Conservation (phyloP, 2,113 vertebrate genomes). For the Etheostoma spectabile region DNA sequence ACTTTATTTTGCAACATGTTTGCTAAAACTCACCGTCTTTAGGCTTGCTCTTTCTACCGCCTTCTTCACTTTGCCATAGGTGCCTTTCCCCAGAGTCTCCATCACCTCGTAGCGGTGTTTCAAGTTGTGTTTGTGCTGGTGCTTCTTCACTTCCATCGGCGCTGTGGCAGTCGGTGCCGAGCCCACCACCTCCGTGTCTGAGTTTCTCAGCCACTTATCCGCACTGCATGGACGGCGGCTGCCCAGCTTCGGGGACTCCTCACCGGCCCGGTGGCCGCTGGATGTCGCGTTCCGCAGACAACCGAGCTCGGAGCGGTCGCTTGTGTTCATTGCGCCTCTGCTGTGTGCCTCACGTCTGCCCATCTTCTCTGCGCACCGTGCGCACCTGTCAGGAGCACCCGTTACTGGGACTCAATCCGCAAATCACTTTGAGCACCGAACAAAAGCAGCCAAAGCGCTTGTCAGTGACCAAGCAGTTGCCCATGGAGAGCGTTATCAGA, state of each 20-base stretch:
- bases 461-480: neutral
- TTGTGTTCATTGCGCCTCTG: slow-evolving; percentile 69
- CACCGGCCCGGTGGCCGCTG: slow-evolving; percentile 41
- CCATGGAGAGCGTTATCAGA: slow-evolving; percentile 9
- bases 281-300: slow-evolving; percentile 65
- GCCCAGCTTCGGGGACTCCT: slow-evolving; percentile 19
- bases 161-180: neutral
- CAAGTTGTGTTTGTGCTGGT: slow-evolving; percentile 87
- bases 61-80: slow-evolving; percentile 87
- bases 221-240: slow-evolving; percentile 1
- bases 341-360: slow-evolving; percentile 75
- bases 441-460: neutral
- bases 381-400: slow-evolving; percentile 55
- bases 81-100: slow-evolving; percentile 86
- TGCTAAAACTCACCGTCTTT: slow-evolving; percentile 78
- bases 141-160: slow-evolving; percentile 82
- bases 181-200: slow-evolving; percentile 18
- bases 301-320: slow-evolving; percentile 66
- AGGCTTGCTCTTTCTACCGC: slow-evolving; percentile 81
- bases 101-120: slow-evolving; percentile 86
- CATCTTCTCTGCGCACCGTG: slow-evolving; percentile 66
- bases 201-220: slow-evolving; percentile 24
- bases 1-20: neutral
- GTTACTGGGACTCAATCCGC: neutral
- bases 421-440: neutral